Conservation (phyloP, 1,140 invertebrate species). For the Diorhabda elongata region DNA sequence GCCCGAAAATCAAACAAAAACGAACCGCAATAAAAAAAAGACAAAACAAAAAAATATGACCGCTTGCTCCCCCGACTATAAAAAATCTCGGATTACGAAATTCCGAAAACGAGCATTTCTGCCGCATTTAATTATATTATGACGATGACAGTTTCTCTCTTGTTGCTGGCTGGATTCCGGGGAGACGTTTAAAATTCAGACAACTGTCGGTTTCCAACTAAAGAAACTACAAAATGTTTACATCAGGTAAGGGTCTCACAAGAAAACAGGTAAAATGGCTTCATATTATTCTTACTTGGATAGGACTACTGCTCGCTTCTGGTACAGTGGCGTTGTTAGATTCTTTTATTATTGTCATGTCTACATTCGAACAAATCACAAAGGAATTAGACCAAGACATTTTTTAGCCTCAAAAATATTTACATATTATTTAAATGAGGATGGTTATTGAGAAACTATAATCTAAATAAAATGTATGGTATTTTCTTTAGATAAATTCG, state of each 20-base stretch:
- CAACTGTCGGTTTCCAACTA: conserved; percentile 11
- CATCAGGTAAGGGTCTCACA: conserved; percentile 17
- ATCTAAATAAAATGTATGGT: too few relatives aligned
- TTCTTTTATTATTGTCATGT: too few relatives aligned
- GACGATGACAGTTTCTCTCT: conserved; percentile 6
- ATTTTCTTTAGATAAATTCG: too few relatives aligned
- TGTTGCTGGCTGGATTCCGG: conserved; percentile 11
- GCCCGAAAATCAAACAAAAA: conserved; percentile 1
- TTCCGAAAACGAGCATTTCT: conserved; percentile 17
- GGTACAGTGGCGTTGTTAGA: not conserved
- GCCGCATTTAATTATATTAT: conserved; percentile 21
- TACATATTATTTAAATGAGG: too few relatives aligned
- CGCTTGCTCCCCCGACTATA: not conserved
- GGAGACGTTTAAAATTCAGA: conserved; percentile 19
- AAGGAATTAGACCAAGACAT: too few relatives aligned
- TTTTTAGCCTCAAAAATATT: too few relatives aligned
- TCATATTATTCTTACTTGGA: conserved; percentile 17
- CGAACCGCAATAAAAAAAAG: not conserved
- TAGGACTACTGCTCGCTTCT: not conserved
- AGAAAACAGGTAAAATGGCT: conserved; percentile 18
- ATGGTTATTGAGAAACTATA: too few relatives aligned
- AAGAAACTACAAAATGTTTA: conserved; percentile 19
- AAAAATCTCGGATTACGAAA: conserved; percentile 20
- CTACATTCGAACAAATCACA: too few relatives aligned
- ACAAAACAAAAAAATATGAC: not conserved